These are phyloP conservation scores for Ctenopoma multispine DNA, from an alignment of 2,797 vertebrate genomes.

Conservation along the genomic window DNA sequence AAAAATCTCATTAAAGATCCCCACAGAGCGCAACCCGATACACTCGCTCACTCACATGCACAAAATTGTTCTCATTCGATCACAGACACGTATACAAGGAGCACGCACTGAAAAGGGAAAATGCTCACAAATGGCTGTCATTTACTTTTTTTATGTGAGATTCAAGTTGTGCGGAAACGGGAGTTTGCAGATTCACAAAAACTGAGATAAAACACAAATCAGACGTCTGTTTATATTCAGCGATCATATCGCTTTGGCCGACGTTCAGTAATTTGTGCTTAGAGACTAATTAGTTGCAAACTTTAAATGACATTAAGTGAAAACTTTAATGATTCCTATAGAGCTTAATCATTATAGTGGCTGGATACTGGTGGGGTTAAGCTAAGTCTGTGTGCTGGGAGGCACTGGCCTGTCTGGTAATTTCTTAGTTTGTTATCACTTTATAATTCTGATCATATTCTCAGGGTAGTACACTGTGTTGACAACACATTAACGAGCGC, in stretches of 20 bases:
- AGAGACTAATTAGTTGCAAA: constrained; percentile 39
- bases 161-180: neutral
- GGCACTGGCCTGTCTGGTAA: neutral
- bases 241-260: neutral
- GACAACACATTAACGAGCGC: neutral
- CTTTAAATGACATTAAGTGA: constrained; percentile 36
- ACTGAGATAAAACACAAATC: neutral
- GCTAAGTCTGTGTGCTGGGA: constrained; percentile 10
- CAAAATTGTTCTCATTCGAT: constrained; percentile 50
- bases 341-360: constrained; percentile 16
- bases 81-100: constrained; percentile 8
- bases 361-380: constrained; percentile 3
- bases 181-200: neutral
- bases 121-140: constrained; percentile 6
- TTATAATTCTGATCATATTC: neutral
- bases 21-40: constrained; percentile 60
- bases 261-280: constrained; percentile 32
- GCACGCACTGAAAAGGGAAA: neutral
- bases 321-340: constrained; percentile 35
- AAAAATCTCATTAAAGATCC: constrained; percentile 74
- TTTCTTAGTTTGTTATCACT: neutral
- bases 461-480: neutral
- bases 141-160: neutral
- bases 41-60: constrained; percentile 55
- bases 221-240: neutral